A percentile compares a stretch with the other conserved stretches of the same genome.
These are phyloP conservation scores for Python bivittatus DNA, from an alignment of 2,113 vertebrate species.

Conservation along the genomic window DNA sequence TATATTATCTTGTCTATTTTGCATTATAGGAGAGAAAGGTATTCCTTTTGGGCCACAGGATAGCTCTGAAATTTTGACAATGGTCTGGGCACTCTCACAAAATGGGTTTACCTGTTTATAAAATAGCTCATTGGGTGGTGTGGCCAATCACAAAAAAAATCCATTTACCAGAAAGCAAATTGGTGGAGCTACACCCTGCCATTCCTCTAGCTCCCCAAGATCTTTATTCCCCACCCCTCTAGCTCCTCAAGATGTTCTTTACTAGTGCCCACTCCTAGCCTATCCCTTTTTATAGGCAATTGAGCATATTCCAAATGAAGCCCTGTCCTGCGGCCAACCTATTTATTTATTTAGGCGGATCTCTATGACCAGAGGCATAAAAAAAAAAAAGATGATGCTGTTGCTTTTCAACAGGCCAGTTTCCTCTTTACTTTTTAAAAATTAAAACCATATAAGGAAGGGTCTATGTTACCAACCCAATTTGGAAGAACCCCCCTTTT, in stretches of 20 bases:
- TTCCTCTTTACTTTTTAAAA: background rate
- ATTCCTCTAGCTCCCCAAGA: background rate
- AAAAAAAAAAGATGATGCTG: background rate
- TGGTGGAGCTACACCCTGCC: background rate
- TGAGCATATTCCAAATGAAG: background rate
- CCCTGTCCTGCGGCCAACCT: background rate
- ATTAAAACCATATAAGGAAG: background rate
- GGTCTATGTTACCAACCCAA: background rate
- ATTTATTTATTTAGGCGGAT: background rate
- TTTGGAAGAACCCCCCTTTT: conserved; percentile 22
- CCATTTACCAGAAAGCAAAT: background rate
- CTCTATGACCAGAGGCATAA: background rate
- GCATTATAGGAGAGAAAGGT: conserved; percentile 1
- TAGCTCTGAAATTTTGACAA: background rate
- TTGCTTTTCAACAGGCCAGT: too few relatives aligned
- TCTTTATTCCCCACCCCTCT: background rate
- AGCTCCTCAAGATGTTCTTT: background rate
- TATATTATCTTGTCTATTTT: conserved; percentile 28
- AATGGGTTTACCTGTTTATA: background rate
- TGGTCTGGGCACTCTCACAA: background rate
- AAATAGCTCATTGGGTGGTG: background rate
- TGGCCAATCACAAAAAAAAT: background rate
- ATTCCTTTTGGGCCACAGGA: background rate
- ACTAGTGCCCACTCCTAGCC: background rate
- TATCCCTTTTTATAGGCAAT: background rate